Evolutionary conservation across 2,888 invertebrate genomes (phyloP).

Genomic region (Pyrgus malvae): DNA sequence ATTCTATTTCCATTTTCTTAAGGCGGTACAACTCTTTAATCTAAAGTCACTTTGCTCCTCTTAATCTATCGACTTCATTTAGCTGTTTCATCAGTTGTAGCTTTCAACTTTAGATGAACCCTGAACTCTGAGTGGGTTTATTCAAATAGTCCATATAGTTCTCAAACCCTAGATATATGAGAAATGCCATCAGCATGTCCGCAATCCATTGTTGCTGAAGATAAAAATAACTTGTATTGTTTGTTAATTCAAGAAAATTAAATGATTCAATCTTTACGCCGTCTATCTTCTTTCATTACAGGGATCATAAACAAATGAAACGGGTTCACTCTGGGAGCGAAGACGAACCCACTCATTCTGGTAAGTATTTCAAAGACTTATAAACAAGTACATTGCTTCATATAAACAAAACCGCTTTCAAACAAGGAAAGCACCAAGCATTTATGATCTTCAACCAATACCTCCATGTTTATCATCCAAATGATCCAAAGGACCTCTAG

Average conservation of each 20-base stretch:
- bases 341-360: conserved; percentile 89
- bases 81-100: conserved; percentile 14
- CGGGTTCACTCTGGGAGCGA: conserved; percentile 88
- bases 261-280: not conserved
- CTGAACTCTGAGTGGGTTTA: not conserved
- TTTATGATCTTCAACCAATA: no score
- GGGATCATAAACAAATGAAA: conserved; percentile 93
- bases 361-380: no score
- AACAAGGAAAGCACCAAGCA: no score
- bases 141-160: conserved; percentile 7
- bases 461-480: no score
- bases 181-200: conserved; percentile 35
- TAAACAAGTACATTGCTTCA: no score
- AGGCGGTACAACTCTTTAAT: not conserved
- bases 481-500: no score
- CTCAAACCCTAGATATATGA: conserved; percentile 2
- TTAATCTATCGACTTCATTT: conserved; percentile 1
- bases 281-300: conserved; percentile 56
- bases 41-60: not conserved
- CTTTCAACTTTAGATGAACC: conserved; percentile 6
- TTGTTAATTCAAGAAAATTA: not conserved
- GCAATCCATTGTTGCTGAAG: conserved; percentile 36
- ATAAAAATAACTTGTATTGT: not conserved
- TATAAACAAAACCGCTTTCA: no score
- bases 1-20: not conserved